Percentiles rank a stretch among this genome's conserved stretches.
Evolutionary conservation across 2,888 invertebrate genomes (phyloP).

Genomic region (Hyppa rectilinea): DNA sequence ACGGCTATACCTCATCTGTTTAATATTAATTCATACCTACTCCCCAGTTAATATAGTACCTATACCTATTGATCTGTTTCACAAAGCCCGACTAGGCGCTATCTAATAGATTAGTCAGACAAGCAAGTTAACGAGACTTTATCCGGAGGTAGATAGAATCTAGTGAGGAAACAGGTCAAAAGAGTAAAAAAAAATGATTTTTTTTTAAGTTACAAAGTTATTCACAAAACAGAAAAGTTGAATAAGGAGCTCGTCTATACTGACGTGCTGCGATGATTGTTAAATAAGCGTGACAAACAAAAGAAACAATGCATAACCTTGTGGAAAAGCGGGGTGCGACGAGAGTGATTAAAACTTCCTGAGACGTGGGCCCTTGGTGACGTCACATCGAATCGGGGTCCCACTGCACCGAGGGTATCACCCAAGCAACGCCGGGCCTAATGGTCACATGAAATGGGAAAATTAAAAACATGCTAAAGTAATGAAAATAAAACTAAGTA

Average conservation of each 20-base stretch:
- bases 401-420: constrained; percentile 86
- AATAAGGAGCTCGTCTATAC: constrained; percentile 17
- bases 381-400: constrained; percentile 81
- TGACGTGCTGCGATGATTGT: constrained; percentile 47
- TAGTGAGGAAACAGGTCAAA: background rate
- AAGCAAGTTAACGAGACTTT: background rate
- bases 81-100: background rate
- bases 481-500: constrained; percentile 32
- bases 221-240: constrained; percentile 24
- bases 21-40: constrained; percentile 9
- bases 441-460: constrained; percentile 57
- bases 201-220: background rate
- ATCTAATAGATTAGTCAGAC: background rate
- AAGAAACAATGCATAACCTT: constrained; percentile 76
- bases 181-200: background rate
- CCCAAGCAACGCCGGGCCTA: constrained; percentile 85
- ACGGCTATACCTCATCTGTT: background rate
- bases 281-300: constrained; percentile 66
- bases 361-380: constrained; percentile 53
- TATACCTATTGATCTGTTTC: constrained; percentile 8
- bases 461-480: constrained; percentile 57
- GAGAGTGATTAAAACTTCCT: constrained; percentile 68
- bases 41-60: background rate
- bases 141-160: background rate
- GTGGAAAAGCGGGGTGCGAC: constrained; percentile 66